phyloP scores from a whole-genome alignment of 1,140 invertebrate genomes.

The Pogonomyrmex barbatus region DNA sequence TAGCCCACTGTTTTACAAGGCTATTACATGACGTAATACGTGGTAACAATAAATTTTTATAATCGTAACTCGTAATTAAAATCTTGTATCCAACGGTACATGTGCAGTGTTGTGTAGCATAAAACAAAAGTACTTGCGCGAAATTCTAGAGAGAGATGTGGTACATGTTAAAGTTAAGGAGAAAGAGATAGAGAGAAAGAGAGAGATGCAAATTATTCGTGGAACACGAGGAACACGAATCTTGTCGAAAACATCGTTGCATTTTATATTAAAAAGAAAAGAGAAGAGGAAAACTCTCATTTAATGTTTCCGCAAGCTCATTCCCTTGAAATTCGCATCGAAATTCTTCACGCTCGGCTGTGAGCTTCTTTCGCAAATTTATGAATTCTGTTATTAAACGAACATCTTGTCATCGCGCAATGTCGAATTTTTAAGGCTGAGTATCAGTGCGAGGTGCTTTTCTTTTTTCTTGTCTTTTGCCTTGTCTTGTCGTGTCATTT shows the following conservation, averaged over 20 bases:
- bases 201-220: conserved; percentile 2
- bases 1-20: conserved; percentile 19
- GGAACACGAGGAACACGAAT: background rate
- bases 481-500: background rate
- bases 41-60: conserved; percentile 53
- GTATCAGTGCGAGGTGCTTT: conserved; percentile 11
- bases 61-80: conserved; percentile 59
- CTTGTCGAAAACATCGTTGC: background rate
- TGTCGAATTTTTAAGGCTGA: conserved; percentile 23
- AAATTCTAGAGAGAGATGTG: conserved; percentile 11
- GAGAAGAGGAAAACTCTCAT: background rate
- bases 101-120: background rate
- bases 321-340: background rate
- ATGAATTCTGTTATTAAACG: conserved; percentile 73
- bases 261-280: background rate
- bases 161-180: background rate
- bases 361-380: conserved; percentile 66
- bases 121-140: conserved; percentile 4
- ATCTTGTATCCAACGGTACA: conserved; percentile 44
- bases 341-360: background rate
- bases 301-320: conserved; percentile 13
- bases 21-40: conserved; percentile 17
- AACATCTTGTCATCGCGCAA: conserved; percentile 6
- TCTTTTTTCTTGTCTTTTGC: background rate
- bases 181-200: too few relatives aligned